A percentile compares a stretch with the other conserved stretches of the same genome.
Conservation (phyloP, 2,113 vertebrate genomes). For the Amazona vittata region DNA sequence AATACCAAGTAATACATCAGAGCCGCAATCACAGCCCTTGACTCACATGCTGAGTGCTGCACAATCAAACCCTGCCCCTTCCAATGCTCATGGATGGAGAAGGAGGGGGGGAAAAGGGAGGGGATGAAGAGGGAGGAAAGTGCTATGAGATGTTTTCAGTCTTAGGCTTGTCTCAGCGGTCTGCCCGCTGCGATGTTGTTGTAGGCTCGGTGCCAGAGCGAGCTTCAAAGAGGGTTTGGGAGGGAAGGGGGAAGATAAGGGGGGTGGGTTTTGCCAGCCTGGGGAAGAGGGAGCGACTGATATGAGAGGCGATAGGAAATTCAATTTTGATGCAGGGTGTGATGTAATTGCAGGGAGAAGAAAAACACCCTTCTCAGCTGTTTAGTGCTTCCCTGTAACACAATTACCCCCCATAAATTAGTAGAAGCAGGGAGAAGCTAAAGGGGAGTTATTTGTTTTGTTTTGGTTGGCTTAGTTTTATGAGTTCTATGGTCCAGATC, state of each 20-base stretch:
- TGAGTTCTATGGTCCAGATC: background rate
- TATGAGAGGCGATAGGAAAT: constrained; percentile 15
- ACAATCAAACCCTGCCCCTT: background rate
- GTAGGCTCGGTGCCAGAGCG: background rate
- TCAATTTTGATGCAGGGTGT: background rate
- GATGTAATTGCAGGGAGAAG: background rate
- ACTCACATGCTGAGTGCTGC: background rate
- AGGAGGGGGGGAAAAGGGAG: rapidly evolving
- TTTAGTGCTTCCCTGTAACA: background rate
- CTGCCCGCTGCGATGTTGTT: rapidly evolving
- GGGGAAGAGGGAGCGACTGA: background rate
- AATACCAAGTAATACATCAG: background rate
- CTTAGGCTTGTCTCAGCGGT: background rate
- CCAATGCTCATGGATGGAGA: rapidly evolving
- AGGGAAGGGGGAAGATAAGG: constrained; percentile 4
- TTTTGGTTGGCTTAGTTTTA: constrained; percentile 16
- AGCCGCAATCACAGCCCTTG: background rate
- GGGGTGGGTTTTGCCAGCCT: constrained; percentile 1
- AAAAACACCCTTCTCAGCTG: background rate
- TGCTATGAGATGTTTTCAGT: background rate
- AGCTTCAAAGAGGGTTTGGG: background rate
- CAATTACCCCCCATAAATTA: background rate
- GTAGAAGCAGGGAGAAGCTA: background rate
- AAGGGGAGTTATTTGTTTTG: background rate
- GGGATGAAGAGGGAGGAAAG: background rate